Evolutionary conservation across 2,888 invertebrate genomes (phyloP).

Genomic region (Brachyptera putata): DNA sequence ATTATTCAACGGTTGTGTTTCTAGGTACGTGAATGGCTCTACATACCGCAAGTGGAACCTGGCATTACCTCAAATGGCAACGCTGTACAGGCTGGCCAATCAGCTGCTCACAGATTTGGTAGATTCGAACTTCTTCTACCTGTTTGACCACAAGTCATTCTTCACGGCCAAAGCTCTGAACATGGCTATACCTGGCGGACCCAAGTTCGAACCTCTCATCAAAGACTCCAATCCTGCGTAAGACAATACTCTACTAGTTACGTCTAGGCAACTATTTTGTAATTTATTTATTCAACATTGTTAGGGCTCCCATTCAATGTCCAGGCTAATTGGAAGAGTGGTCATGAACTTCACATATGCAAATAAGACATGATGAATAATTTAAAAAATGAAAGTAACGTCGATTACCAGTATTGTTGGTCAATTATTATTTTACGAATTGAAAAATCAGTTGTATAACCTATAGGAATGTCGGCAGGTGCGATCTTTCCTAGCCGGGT

Average conservation of each 20-base stretch:
- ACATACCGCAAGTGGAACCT: conserved; percentile 97
- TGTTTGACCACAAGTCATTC: conserved; percentile 99
- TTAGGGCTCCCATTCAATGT: background rate
- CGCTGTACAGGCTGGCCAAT: conserved; percentile 94
- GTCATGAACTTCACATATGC: too few species aligned
- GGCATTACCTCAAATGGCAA: conserved; percentile 94
- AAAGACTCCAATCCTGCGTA: conserved; percentile 94
- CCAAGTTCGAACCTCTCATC: conserved; percentile 98
- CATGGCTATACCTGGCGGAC: conserved; percentile 99
- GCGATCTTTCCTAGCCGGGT: too few species aligned
- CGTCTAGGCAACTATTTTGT: background rate
- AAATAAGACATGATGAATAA: too few species aligned
- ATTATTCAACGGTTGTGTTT: too few species aligned
- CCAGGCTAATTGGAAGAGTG: too few species aligned
- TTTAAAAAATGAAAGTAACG: too few species aligned
- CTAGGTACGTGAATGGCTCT: conserved; percentile 86
- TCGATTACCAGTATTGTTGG: too few species aligned
- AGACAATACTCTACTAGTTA: too few species aligned
- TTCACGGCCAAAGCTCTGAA: conserved; percentile 99
- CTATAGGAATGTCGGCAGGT: too few species aligned
- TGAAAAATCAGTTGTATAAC: too few species aligned
- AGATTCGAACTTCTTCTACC: conserved; percentile 97
- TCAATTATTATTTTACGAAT: too few species aligned
- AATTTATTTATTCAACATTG: conserved; percentile 24
- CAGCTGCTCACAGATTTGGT: conserved; percentile 96